Evolutionary conservation across 1,140 invertebrate species (phyloP), one percentile per base, ranked within the genome.

Genomic region (Rhopalosiphum maidis): DNA sequence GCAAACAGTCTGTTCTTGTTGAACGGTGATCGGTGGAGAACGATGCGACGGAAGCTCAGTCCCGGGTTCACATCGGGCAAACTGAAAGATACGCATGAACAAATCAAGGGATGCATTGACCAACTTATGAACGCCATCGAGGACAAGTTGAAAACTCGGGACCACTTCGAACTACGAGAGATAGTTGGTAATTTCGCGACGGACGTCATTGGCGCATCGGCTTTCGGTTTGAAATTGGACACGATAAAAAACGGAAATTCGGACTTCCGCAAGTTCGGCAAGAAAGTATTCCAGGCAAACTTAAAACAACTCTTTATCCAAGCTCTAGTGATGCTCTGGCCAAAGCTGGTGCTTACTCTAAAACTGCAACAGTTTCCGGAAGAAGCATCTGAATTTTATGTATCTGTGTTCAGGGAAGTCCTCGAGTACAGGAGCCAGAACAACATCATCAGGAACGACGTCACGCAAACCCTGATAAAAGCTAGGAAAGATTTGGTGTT

Each of bases 41-140:
- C 95, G 68, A 95, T 97, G 55, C 95, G 97, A 87, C 95, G 95
- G 18, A 96, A 97, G 93, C 95, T 97, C 46, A 96, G 96, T 51
- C 96, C 96, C 8, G 96, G 96, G 0, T 97, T 97, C 94, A 97
- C 96, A 46, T 96, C 96, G 0, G 96, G 96, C 9, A 97, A 97
- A 94, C 85, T 94, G 15, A 94, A 94, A 68, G 77, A 46, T 8
- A 94, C 95, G 94, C 94, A 95, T 93, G 93, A 94, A 0, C 93
- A 95, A 41, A 94, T 95, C 43, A 90, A 94, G 25, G 91, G 94
- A 82, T 94, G 94, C 25, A 90, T 88, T 37, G 91, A 94, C 25
- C 94, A 94, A 89, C 94, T 95, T 93, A 93, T 94, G 7, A 93
- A 93, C 30, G 94, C 94, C 90, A 89, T 95, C 8, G 60, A 93